Evolutionary conservation across 2,888 invertebrate genomes (phyloP), one percentile per base, ranked within the genome.

Genomic region (Ornithoptera priamus): DNA sequence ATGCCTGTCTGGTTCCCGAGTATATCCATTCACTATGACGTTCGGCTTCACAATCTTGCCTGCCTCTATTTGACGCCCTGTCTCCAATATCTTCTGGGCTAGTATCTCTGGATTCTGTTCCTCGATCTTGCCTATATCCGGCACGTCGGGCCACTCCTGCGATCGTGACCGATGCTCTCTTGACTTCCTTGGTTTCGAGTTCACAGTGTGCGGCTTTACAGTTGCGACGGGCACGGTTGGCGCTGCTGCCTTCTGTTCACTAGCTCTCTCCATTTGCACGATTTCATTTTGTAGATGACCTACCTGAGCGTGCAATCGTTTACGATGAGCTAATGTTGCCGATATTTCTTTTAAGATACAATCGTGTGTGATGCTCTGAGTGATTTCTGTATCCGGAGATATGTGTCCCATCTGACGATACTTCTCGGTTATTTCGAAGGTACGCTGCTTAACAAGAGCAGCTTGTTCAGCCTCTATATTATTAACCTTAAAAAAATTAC

Each of bases 71-170:
- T 97, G 97, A 1, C 97, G 93, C 8, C 97, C 97, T 0, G 97
- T 97, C 86, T 97, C 97, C 56, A 97, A 89, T 75, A 98, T 97
- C 85, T 98, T 98, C 85, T 97, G 97, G 0, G 97, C 97, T 67
- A 97, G 89, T 66, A 97, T 94, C 86, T 97, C 97, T 0, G 97
- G 97, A 88, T 98, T 97, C 83, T 97, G 97, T 83, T 98, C 98
- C 81, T 97, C 97, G 71, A 97, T 97, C 87, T 97, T 97, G 1
- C 96, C 97, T 66, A 97, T 95, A 77, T 97, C 97, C 1, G 97
- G 97, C 46, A 97, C 96, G 78, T 97, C 97, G 0, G 97, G 97
- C 97, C 97, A 97, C 81, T 97, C 97, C 81, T 97, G 97, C 0
- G 97, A 97, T 3, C 97, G 94, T 8, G 96, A 95, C 22, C 97